Evolutionary conservation across 2,113 vertebrate genomes (phyloP).

Genomic region (Crocuta crocuta): DNA sequence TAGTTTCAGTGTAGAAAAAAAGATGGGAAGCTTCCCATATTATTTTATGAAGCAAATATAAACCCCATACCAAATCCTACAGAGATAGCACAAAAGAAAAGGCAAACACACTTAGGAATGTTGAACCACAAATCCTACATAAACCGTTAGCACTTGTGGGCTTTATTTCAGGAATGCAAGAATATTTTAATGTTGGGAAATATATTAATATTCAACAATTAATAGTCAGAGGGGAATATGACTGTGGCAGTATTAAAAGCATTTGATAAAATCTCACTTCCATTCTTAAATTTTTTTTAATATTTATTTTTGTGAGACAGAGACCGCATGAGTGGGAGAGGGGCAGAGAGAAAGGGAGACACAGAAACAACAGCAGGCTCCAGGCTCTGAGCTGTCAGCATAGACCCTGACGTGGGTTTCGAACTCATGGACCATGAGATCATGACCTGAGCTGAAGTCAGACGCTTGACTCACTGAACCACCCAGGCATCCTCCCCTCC

Average conservation of each 20-base stretch:
- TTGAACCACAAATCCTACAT: background rate
- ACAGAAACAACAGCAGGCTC: too few relatives aligned
- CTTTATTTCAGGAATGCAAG: background rate
- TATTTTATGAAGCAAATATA: slow-evolving; percentile 30
- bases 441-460: too few relatives aligned
- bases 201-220: background rate
- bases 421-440: too few relatives aligned
- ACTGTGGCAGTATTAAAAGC: background rate
- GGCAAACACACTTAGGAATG: background rate
- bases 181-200: slow-evolving; percentile 21
- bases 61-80: background rate
- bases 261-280: slow-evolving; percentile 25
- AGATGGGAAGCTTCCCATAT: background rate
- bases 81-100: background rate
- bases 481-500: too few relatives aligned
- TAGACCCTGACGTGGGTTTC: too few relatives aligned
- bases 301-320: too few relatives aligned
- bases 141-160: background rate
- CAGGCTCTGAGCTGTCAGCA: too few relatives aligned
- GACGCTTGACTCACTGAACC: too few relatives aligned
- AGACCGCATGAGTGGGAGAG: too few relatives aligned
- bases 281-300: background rate
- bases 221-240: background rate
- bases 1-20: background rate
- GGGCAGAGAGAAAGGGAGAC: too few relatives aligned